phyloP scores from a whole-genome alignment of 2,113 vertebrate genomes.

The Catharus minimus region DNA sequence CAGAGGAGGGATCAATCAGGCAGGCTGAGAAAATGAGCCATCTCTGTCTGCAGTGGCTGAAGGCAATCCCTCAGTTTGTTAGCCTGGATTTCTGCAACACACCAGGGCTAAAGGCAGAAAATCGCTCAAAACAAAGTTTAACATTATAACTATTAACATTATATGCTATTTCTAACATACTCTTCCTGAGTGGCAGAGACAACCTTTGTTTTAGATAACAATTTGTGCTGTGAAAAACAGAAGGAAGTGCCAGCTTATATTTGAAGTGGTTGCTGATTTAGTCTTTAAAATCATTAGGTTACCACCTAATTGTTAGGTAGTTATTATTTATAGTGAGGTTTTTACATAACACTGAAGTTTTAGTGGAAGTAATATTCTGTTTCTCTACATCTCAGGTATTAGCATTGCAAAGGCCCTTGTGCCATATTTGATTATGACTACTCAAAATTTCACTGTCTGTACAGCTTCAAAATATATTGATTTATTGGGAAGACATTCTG shows the following conservation, averaged over 20 bases:
- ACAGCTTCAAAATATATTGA: not conserved
- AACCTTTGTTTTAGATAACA: not conserved
- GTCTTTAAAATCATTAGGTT: not conserved
- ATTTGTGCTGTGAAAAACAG: not conserved
- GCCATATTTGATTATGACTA: not conserved
- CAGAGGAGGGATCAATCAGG: not conserved
- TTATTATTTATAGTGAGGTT: not conserved
- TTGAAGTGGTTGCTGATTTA: not conserved
- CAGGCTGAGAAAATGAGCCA: not conserved
- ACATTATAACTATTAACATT: not conserved
- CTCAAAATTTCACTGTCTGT: not conserved
- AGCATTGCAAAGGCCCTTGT: rapidly evolving
- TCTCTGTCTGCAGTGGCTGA: not conserved
- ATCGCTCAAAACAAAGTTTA: not conserved
- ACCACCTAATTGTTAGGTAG: not conserved
- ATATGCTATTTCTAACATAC: not conserved
- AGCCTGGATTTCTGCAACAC: not conserved
- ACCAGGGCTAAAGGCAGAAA: not conserved
- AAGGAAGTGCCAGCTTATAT: not conserved
- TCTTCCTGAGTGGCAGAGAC: not conserved
- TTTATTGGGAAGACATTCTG: not conserved
- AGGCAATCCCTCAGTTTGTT: not conserved
- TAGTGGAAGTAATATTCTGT: not conserved
- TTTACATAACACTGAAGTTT: not conserved
- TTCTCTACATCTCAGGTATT: not conserved